Base-by-base conservation (phyloP, 2,113 vertebrate genomes). In the Psophia crepitans region DNA sequence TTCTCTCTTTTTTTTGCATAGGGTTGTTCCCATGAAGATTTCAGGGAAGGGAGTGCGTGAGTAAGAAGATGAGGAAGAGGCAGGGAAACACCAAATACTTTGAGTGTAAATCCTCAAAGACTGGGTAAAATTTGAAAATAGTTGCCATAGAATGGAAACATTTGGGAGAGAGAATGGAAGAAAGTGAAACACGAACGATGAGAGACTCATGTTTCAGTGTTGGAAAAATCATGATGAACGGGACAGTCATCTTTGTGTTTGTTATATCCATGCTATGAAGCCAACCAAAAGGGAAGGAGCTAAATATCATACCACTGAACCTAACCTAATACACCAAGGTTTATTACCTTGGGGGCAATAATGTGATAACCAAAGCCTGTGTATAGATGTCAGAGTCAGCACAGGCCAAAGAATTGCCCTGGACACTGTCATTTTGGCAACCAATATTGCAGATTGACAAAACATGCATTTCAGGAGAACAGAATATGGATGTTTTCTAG, bases 51-150 rank as follows among this genome's bases (percentile, higher is more conserved):
- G 66, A 89, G 35, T n/a, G 28, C 3, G 1, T 96, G 78, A 96
- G 66, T 93, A 87, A 94, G 74, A 58, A 85, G 87, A 83, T 77
- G 77, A 85, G 63, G 68, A 91, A 96, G 75, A 54, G 77, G n/a
- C 70, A 87, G 94, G 83, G 46, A 94, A 95, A 76, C 66, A 94
- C 81, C 93, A 95, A 95, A 87, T 9, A 48, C 41, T 87, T 70
- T 49, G 57, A 88, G 49, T 26, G 37, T 82, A 89, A 41, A 63
- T 63, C 41, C 54, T 95, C 82, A 88, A 91, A 76, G 18, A 75
- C 33, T 19, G 65, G 57, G 76, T 57, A 75, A 79, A 79, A 43
- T 74, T 46, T 87, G 57, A 84, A 89, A 92, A 63, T 49, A 39
- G 46, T 77, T 84, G 64, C 65, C 0, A 0, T 35, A 83, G 41